Evolutionary conservation across 1,140 invertebrate species (phyloP).

Genomic region (Ctenoplectra terminalis): DNA sequence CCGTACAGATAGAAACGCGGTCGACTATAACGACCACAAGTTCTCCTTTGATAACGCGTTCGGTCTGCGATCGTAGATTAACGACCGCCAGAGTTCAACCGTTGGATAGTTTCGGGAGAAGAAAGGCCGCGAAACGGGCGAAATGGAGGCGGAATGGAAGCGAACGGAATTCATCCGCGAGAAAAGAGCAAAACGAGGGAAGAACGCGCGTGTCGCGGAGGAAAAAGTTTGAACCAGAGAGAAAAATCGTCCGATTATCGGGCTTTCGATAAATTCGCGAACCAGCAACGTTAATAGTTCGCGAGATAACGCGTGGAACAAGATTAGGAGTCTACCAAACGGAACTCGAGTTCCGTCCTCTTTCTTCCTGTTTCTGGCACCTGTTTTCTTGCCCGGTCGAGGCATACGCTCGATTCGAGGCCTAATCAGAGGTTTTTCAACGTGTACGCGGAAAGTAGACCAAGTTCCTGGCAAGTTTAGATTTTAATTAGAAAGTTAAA

Average conservation of each 20-base stretch:
- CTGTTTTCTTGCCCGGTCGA: too few species aligned
- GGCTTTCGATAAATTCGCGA: slow-evolving; percentile 17
- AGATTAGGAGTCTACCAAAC: slow-evolving; percentile 23
- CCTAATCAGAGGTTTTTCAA: background rate
- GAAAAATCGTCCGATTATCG: slow-evolving; percentile 21
- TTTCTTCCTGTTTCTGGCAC: background rate
- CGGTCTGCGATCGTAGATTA: slow-evolving; percentile 42
- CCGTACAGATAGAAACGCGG: slow-evolving; percentile 54
- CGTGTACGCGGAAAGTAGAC: background rate
- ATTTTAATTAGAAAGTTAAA: slow-evolving; percentile 71
- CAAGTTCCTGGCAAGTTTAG: slow-evolving; percentile 59
- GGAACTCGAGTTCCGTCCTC: background rate
- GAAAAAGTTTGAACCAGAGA: background rate
- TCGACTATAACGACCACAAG: slow-evolving; percentile 41
- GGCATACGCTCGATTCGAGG: background rate
- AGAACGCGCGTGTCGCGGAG: too few species aligned
- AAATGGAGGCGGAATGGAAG: background rate
- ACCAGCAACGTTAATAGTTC: background rate
- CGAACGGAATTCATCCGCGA: background rate
- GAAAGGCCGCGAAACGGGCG: background rate
- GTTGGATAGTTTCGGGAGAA: slow-evolving; percentile 22
- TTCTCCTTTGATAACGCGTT: slow-evolving; percentile 61
- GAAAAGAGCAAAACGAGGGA: background rate
- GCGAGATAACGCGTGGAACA: slow-evolving; percentile 13
- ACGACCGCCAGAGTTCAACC: slow-evolving; percentile 21